Evolutionary conservation across 1,140 invertebrate species (phyloP).

Genomic region (Trinorchestia longiramus): DNA sequence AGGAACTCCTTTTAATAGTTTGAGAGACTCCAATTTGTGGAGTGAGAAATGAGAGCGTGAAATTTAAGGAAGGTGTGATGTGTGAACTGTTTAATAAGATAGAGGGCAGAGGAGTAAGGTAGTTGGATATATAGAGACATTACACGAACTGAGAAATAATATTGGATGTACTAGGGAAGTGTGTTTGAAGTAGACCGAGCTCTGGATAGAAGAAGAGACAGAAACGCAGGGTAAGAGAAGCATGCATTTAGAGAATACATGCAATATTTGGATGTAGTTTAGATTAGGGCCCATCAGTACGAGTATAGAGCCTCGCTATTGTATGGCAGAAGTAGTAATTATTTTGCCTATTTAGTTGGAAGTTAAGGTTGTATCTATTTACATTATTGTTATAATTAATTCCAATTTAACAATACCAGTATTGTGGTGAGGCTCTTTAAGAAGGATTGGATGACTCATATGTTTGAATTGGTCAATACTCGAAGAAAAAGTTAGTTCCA

Average conservation of each 20-base stretch:
- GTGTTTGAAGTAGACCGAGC: neutral
- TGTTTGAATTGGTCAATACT: neutral
- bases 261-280: neutral
- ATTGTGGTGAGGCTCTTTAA: neutral
- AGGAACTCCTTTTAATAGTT: no score
- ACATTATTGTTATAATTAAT: neutral
- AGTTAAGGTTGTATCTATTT: neutral
- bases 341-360: neutral
- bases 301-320: neutral
- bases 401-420: neutral
- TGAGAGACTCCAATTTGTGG: no score
- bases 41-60: no score
- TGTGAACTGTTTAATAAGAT: no score
- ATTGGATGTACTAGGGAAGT: no score
- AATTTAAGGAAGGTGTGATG: no score
- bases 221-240: neutral
- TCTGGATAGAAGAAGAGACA: neutral
- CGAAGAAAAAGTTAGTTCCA: neutral
- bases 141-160: no score
- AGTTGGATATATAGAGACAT: no score
- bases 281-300: neutral
- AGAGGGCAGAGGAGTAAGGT: no score
- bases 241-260: neutral
- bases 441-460: neutral
- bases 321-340: neutral